These are phyloP conservation scores for Drosophila pallidifrons DNA, from an alignment of 1,140 invertebrate genomes.

Conservation along the genomic window DNA sequence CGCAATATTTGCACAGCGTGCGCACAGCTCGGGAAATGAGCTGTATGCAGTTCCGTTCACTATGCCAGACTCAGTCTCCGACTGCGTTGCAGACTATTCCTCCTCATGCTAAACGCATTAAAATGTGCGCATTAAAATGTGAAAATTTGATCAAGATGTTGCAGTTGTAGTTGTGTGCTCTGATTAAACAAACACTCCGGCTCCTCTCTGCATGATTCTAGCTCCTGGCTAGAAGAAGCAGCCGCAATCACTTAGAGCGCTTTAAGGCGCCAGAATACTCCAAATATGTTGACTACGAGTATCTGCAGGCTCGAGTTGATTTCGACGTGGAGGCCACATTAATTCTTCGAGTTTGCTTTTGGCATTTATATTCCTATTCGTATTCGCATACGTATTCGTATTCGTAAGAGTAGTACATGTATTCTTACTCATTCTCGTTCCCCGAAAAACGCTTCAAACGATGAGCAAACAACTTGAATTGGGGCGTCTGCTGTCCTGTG, in stretches of 20 bases:
- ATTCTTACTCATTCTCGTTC: background rate
- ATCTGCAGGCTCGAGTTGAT: slow-evolving; percentile 11
- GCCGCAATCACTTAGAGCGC: slow-evolving; percentile 41
- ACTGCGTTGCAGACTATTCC: background rate
- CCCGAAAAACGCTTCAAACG: slow-evolving; percentile 22
- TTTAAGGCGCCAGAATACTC: slow-evolving; percentile 21
- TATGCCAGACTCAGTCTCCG: background rate
- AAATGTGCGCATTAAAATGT: slow-evolving; percentile 47
- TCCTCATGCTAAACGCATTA: slow-evolving; percentile 36
- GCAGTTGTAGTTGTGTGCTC: slow-evolving; percentile 34
- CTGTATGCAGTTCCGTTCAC: slow-evolving; percentile 50
- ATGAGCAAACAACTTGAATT: slow-evolving; percentile 46
- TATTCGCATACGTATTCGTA: slow-evolving; percentile 9
- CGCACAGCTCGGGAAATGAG: slow-evolving; percentile 54
- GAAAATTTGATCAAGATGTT: slow-evolving; percentile 51
- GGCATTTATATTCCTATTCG: slow-evolving; percentile 53
- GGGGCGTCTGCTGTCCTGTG: slow-evolving; percentile 46
- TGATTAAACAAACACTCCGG: slow-evolving; percentile 44
- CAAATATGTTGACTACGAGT: slow-evolving; percentile 13
- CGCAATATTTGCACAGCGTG: slow-evolving; percentile 51
- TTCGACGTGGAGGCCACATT: slow-evolving; percentile 40
- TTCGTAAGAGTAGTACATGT: slow-evolving; percentile 15
- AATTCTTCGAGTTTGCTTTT: slow-evolving; percentile 59
- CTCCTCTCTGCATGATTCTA: slow-evolving; percentile 16
- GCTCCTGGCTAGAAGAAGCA: slow-evolving; percentile 9